phyloP scores from a whole-genome alignment of 2,113 vertebrate species.

The Chrysemys picta region DNA sequence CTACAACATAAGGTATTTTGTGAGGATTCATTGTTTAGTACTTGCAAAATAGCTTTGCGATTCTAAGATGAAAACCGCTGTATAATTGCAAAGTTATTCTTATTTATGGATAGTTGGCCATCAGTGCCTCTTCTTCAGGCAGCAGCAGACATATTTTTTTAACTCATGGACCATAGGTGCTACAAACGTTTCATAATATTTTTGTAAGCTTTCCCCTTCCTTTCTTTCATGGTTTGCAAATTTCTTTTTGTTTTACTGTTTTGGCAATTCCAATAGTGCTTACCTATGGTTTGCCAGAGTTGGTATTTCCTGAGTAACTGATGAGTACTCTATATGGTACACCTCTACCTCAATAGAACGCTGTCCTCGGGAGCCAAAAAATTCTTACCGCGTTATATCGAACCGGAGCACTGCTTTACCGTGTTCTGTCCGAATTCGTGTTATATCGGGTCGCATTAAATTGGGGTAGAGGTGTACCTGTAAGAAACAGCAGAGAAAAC shows the following conservation, averaged over 20 bases:
- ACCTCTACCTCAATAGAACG: too few species aligned
- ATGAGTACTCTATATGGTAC: not conserved
- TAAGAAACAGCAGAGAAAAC: not conserved
- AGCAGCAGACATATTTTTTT: not conserved
- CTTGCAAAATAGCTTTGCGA: not conserved
- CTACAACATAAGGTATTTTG: not conserved
- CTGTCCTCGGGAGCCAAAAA: too few species aligned
- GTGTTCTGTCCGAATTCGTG: too few species aligned
- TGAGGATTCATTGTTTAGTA: not conserved
- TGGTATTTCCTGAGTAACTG: not conserved
- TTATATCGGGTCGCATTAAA: too few species aligned
- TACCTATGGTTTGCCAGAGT: not conserved
- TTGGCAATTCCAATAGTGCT: accelerated
- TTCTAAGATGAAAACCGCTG: not conserved
- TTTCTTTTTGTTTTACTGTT: not conserved
- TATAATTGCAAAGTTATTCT: not conserved
- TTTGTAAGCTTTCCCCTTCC: not conserved
- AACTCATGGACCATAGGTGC: not conserved
- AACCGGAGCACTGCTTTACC: too few species aligned
- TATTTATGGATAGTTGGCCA: not conserved
- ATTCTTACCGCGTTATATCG: too few species aligned
- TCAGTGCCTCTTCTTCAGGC: not conserved
- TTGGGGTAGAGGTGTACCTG: not conserved
- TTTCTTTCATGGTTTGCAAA: not conserved
- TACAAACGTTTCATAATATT: not conserved